These are phyloP conservation scores for Diachasma alloeum DNA, from an alignment of 1,140 invertebrate species.

Conservation along the genomic window DNA sequence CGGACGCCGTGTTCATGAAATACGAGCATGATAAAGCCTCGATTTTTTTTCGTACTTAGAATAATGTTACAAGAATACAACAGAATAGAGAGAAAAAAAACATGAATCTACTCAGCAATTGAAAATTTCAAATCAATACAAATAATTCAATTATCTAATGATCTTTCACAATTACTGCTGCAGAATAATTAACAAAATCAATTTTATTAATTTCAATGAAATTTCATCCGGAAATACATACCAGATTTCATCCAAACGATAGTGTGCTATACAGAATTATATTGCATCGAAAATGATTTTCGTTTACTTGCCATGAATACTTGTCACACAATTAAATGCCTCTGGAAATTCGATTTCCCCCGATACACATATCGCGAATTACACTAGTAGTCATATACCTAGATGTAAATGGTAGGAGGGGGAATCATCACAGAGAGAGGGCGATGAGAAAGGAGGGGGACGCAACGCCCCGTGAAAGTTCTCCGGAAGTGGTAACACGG, in stretches of 20 bases:
- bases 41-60: slow-evolving; percentile 15
- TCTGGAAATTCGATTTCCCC: slow-evolving; percentile 24
- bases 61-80: slow-evolving; percentile 25
- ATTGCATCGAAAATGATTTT: background rate
- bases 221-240: slow-evolving; percentile 2
- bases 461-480: slow-evolving; percentile 16
- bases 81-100: background rate
- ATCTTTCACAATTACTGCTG: too few species aligned
- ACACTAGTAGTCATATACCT: background rate
- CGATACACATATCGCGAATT: background rate
- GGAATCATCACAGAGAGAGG: background rate
- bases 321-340: background rate
- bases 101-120: too few species aligned
- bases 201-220: background rate
- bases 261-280: background rate
- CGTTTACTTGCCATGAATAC: slow-evolving; percentile 4
- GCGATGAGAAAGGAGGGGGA: background rate
- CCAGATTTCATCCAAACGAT: background rate
- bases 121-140: too few species aligned
- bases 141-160: too few species aligned
- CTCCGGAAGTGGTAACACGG: slow-evolving; percentile 16
- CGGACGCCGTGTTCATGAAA: slow-evolving; percentile 58
- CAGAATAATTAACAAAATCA: background rate
- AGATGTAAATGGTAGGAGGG: background rate
- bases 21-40: slow-evolving; percentile 61